Evolutionary conservation across 2,797 vertebrate genomes (phyloP), one percentile per base, ranked within the genome.

Genomic region (Bovichtus diacanthus): DNA sequence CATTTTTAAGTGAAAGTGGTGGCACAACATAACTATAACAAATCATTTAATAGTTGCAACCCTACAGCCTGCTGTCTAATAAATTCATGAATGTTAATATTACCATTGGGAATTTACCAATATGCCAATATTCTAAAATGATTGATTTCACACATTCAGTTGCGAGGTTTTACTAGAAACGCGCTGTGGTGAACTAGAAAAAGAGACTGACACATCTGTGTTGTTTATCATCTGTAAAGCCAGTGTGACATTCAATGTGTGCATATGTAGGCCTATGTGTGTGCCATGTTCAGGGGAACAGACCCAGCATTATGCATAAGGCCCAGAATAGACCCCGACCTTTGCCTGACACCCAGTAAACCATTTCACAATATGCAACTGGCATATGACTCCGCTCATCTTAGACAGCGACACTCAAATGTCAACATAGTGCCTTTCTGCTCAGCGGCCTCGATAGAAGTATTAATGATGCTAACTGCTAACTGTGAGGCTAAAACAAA

Each of bases 291-390:
- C 76, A 70, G 18, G 31, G 66, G 23, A 86, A 88, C 59, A 80
- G 82, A 71, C 47, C 53, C 67, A 70, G 78, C 75, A 87, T 87
- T 82, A 89, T 86, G 72, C 77, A 68, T 51, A 67, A 21, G 47
- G 58, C 85, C 74, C 68, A 82, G 71, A 93, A 93, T 92, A 94
- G 87, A 84, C 55, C 16, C 43, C 83, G 84, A 90, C 91, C 91
- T 93, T 92, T 90, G 76, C 76, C 54, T 87, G 89, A 84, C 84
- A 87, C 70, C 70, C 87, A 61, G 81, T 80, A 77, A 90, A 89
- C 72, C 76, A 86, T 90, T 91, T 90, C 86, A 83, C 86, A 88
- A 87, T 82, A 82, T 75, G 67, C 69, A 84, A 86, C 76, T 43
- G 74, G 78, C 81, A 81, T 64, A 78, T 84, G 87, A 89, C 84